Evolutionary conservation across 2,797 vertebrate genomes (phyloP), one percentile per base, ranked within the genome.

Genomic region (Cuculus canorus): DNA sequence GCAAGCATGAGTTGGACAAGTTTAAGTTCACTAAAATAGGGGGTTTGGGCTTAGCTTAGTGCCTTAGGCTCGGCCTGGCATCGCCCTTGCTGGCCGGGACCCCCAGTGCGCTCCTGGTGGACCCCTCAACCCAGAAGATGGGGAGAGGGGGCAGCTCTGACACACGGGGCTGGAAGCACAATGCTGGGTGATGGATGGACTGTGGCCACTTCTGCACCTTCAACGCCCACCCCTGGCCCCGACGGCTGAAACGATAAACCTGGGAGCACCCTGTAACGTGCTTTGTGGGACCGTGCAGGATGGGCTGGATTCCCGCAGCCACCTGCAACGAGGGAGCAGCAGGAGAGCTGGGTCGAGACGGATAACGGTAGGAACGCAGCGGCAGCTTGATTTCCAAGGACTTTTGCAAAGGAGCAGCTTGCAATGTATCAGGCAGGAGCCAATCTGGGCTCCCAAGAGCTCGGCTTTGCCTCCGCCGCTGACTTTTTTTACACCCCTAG

Each of bases 291-390:
- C 21, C 0, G 1, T 5, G 37, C 33, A 19, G 19, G 24, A 4
- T 1, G 33, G 37, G 71, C 27, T 87, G 22, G 27, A 1, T 45
- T 50, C 64, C 61, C 48, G 75, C 53, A 52, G n/a, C 43, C 35
- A 17, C 41, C 35, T 24, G 19, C 27, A 22, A 3, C 0, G 3
- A 19, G 35, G 35, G 18, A 28, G 16, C 9, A 56, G 33, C 3
- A 1, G 53, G 25, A 57, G 53, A 47, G 19, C 37, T 0, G 9
- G 2, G 21, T 10, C 25, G 30, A 82, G 61, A 27, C 32, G 75
- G 64, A 30, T 66, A 10, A 10, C 1, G 1, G 35, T 0, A 0
- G 7, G n/a, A 5, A 7, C 0, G 6, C 4, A 1, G 27, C 1
- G 1, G 53, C 85, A 28, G 59, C 45, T 91, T 71, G 24, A 3